phyloP scores from a whole-genome alignment of 2,888 invertebrate genomes.

The Cryptosula pallasiana region DNA sequence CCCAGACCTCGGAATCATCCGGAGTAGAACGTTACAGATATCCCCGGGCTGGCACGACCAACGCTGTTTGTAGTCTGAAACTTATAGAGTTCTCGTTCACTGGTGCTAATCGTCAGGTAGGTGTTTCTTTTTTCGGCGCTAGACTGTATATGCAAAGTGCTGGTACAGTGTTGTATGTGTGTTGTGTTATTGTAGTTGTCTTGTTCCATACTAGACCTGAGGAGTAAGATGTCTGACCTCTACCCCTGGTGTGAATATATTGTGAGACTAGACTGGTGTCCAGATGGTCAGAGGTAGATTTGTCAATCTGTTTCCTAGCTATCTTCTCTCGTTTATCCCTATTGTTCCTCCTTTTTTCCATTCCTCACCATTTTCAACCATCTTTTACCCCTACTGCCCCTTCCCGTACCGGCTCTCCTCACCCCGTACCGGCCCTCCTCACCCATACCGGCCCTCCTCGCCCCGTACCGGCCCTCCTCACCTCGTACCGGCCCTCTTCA shows the following conservation, averaged over 20 bases:
- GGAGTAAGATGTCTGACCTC: slow-evolving; percentile 56
- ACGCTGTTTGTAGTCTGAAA: slow-evolving; percentile 82
- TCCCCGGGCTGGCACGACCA: slow-evolving; percentile 68
- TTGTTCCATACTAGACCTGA: not conserved
- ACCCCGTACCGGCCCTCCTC: too few relatives aligned
- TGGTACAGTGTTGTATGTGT: not conserved
- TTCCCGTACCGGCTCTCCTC: too few relatives aligned
- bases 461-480: too few relatives aligned
- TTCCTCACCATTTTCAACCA: too few relatives aligned
- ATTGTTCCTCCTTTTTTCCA: too few relatives aligned
- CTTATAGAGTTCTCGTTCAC: slow-evolving; percentile 62
- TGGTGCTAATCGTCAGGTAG: not conserved
- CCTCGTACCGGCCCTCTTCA: too few relatives aligned
- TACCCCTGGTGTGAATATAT: slow-evolving; percentile 94
- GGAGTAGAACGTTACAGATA: slow-evolving; percentile 57
- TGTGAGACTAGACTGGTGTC: slow-evolving; percentile 90
- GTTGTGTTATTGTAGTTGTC: not conserved
- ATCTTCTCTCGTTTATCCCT: too few relatives aligned
- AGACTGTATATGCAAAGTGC: not conserved
- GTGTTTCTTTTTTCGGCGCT: too few relatives aligned
- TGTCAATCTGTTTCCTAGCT: slow-evolving; percentile 23
- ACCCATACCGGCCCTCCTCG: too few relatives aligned
- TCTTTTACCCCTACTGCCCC: too few relatives aligned
- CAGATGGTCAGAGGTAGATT: slow-evolving; percentile 61
- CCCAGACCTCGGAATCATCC: slow-evolving; percentile 68